A percentile compares a stretch with the other conserved stretches of the same genome.
phyloP scores from a whole-genome alignment of 2,797 vertebrate genomes.

The Macropodus opercularis region DNA sequence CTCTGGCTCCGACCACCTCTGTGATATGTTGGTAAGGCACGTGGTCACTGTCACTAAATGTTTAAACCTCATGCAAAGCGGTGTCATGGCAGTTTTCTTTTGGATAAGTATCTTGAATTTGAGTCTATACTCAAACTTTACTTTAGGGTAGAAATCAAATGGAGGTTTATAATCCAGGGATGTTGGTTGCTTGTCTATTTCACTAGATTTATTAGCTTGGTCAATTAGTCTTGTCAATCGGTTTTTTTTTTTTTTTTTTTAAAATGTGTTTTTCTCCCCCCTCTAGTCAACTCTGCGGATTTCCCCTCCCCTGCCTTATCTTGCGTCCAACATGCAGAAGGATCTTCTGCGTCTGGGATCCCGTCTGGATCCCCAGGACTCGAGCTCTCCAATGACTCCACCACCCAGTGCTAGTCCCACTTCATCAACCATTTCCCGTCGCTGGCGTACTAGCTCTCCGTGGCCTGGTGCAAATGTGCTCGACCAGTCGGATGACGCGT shows the following conservation, averaged over 20 bases:
- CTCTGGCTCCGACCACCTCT: constrained; percentile 97
- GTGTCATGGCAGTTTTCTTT: too few species aligned
- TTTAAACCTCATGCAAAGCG: too few species aligned
- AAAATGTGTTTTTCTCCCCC: constrained; percentile 24
- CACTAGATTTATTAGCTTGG: too few species aligned
- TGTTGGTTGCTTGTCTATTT: too few species aligned
- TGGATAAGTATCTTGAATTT: too few species aligned
- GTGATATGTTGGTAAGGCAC: constrained; percentile 82
- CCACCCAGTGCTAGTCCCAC: constrained; percentile 81
- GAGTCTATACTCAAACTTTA: too few species aligned
- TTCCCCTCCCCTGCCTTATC: constrained; percentile 93
- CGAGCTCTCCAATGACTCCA: constrained; percentile 84
- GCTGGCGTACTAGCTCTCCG: constrained; percentile 90
- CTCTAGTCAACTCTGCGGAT: constrained; percentile 93
- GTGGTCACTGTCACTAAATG: too few species aligned
- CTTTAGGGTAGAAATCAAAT: too few species aligned
- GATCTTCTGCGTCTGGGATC: constrained; percentile 89
- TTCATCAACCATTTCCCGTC: constrained; percentile 85
- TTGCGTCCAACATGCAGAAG: constrained; percentile 88
- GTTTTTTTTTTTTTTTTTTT: neutral
- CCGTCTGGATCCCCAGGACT: constrained; percentile 88
- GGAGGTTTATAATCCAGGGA: too few species aligned
- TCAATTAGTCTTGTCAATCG: neutral
- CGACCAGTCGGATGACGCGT: constrained; percentile 90
- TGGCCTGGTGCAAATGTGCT: constrained; percentile 93